Base-by-base conservation (phyloP, 2,113 vertebrate species). In the Galeopterus variegatus region DNA sequence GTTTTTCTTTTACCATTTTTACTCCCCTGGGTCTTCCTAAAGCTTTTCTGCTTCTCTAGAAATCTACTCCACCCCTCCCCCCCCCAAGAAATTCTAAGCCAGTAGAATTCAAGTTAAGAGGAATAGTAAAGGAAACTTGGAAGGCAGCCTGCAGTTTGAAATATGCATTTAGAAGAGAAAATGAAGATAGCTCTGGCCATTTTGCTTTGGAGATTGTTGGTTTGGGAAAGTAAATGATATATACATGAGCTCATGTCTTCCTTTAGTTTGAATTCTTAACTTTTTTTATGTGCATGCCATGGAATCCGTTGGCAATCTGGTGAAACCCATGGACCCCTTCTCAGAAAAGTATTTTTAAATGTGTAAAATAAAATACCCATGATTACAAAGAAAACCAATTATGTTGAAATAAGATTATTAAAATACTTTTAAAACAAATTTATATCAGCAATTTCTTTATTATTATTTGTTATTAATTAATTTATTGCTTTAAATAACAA, bases 21-120 rank as follows among this genome's bases (percentile, higher is more conserved):
- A 86, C 26, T 82, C 17, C 24, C 15, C 1, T 6, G 21, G 10
- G 12, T 75, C 88, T 97, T 87, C 72, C 50, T 72, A 56, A 88
- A 52, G n/a, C 11, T 69, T 56, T 54, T 82, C 45, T 79, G 64
- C 31, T 65, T 81, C 67, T 93, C 80, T 23, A 73, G 92, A 93
- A 93, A 96, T 88, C 23, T 24, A 85, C 6, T 52, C 33, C 23
- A 28, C 26, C 8, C 33, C 48, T 12, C 33, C 45, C 26, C 10
- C 33, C 48, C 12, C 24, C 48, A 88, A 92, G 60, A 41, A 70
- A n/a, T 19, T 90, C n/a, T 54, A 56, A 82, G 13, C 52, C 87
- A 52, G 33, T 81, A 72, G 90, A 85, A 88, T 81, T 87, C 88
- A 93, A 41, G 50, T 92, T 83, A 67, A 73, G 23, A 90, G 31